Percentiles rank a stretch among this genome's conserved stretches.
Conservation (phyloP, 1,140 invertebrate genomes). For the Choristoneura fumiferana region DNA sequence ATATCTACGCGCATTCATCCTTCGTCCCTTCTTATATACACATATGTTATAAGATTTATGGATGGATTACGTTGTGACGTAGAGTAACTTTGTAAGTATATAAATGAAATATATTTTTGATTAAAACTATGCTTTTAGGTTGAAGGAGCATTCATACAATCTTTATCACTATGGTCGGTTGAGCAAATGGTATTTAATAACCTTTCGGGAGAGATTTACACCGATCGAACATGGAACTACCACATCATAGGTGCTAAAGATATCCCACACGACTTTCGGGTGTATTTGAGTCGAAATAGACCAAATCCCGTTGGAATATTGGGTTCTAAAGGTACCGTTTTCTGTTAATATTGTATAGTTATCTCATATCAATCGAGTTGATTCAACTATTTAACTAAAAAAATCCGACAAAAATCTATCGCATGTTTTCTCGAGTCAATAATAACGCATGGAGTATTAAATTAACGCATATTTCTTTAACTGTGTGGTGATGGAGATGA, state of each 20-base stretch:
- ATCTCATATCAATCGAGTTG: too few relatives aligned
- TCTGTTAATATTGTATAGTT: too few relatives aligned
- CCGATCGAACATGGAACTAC: conserved; percentile 89
- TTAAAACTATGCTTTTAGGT: conserved; percentile 27
- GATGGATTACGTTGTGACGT: too few relatives aligned
- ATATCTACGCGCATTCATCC: conserved; percentile 3
- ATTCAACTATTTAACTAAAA: too few relatives aligned
- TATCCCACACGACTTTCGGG: conserved; percentile 88
- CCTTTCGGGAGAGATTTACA: conserved; percentile 82
- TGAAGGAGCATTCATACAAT: conserved; percentile 92
- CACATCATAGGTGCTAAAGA: conserved; percentile 88
- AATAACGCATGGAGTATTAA: not conserved
- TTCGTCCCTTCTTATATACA: conserved; percentile 14
- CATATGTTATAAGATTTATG: not conserved
- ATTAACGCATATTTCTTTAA: too few relatives aligned
- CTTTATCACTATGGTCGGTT: conserved; percentile 85
- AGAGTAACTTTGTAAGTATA: too few relatives aligned
- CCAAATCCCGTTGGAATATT: conserved; percentile 85
- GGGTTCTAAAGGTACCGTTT: conserved; percentile 84
- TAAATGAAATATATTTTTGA: too few relatives aligned
- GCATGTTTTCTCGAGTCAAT: conserved; percentile 25
- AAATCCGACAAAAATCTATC: too few relatives aligned
- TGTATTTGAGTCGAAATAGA: conserved; percentile 84
- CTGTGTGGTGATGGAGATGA: not conserved
- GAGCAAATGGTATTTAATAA: conserved; percentile 84